Evolutionary conservation across 2,797 vertebrate genomes (phyloP), one percentile per base, ranked within the genome.

Genomic region (Labroides dimidiatus): DNA sequence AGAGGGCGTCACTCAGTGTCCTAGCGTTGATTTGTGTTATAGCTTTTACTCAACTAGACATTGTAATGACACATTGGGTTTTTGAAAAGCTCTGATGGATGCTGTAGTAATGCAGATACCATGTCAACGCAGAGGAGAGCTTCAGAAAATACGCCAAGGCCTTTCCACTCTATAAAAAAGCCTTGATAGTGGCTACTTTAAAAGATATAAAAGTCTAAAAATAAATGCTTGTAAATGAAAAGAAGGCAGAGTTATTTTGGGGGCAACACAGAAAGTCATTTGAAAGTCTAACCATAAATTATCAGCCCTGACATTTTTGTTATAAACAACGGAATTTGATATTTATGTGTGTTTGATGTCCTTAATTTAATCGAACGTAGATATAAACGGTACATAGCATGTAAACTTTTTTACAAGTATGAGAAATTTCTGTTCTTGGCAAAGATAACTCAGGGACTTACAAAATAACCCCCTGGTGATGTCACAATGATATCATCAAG

Each of bases 11-110:
- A 78, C 77, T 87, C 87, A 61, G 74, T 55, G 37, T 84, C 87
- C 80, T 48, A n/a, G 68, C 78, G 88, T 89, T 93, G 87, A 91
- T 93, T 93, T 91, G 88, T 90, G 88, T 82, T 75, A 69, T 77
- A 80, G 79, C 80, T 86, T 89, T 91, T 84, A 89, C 85, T 88
- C 82, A 78, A 71, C 75, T 71, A 81, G 86, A 90, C 86, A 75
- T 68, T 73, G 82, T 75, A 85, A 83, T 83, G 88, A 88, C 87
- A 89, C 68, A 64, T 69, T 43, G 80, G 70, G 78, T 64, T 78
- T 83, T 77, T 76, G 56, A 85, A 69, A 78, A 78, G 64, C 80
- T 64, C 61, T 81, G 84, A 88, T 65, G 60, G 71, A 87, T 85
- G 75, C 50, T 6, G 20, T n/a, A 57, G 64, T 69, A 58, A 86